phyloP scores from a whole-genome alignment of 2,797 vertebrate genomes.

The Hemibagrus guttatus region DNA sequence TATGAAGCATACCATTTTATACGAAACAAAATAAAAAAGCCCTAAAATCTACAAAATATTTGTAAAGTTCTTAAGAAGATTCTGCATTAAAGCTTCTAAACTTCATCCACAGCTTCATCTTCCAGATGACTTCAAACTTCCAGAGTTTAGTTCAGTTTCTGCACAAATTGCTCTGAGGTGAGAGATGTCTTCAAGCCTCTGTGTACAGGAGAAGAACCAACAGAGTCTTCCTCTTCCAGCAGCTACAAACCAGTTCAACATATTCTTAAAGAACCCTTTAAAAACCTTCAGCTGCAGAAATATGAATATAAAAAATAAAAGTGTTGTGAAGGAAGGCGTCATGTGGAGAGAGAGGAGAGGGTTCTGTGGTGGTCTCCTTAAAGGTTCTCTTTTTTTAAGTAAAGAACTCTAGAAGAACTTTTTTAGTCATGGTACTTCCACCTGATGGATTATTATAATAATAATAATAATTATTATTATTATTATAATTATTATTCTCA shows the following conservation, averaged over 20 bases:
- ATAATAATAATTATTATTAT: constrained; percentile 4
- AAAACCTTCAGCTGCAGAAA: neutral
- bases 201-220: neutral
- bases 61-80: neutral
- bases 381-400: neutral
- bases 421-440: neutral
- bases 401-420: neutral
- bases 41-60: no score
- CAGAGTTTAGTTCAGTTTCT: neutral
- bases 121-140: no score
- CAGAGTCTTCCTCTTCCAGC: neutral
- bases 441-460: neutral
- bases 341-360: neutral
- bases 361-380: neutral
- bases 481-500: neutral
- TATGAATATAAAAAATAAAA: neutral
- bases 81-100: neutral
- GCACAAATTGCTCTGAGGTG: neutral
- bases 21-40: no score
- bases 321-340: neutral
- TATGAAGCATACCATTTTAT: no score
- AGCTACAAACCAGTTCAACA: neutral
- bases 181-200: neutral
- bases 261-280: neutral
- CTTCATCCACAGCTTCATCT: neutral